Evolutionary conservation across 2,888 invertebrate species (phyloP).

Genomic region (Macropis europaea): DNA sequence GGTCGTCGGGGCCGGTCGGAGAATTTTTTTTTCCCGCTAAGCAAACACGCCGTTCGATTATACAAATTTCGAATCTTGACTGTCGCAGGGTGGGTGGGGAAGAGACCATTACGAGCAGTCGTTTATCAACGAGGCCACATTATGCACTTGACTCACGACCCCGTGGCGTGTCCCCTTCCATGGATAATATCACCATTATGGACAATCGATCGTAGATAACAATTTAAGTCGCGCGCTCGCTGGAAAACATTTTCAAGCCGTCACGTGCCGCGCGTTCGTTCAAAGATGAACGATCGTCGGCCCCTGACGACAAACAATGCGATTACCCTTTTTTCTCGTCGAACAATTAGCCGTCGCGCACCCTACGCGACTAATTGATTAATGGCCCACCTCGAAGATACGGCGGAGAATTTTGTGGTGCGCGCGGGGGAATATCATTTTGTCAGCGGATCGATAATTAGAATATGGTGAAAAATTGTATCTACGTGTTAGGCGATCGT

Average conservation of each 20-base stretch:
- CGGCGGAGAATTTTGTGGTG: no score
- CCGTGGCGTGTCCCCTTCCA: slow-evolving; percentile 38
- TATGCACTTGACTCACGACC: slow-evolving; percentile 55
- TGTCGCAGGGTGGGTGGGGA: slow-evolving; percentile 25
- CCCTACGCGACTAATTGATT: no score
- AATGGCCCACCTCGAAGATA: no score
- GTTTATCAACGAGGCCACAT: slow-evolving; percentile 50
- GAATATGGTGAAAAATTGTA: no score
- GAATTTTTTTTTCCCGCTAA: neutral
- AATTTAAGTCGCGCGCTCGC: slow-evolving; percentile 40
- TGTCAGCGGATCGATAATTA: no score
- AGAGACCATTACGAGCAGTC: slow-evolving; percentile 45
- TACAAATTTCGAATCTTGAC: slow-evolving; percentile 52
- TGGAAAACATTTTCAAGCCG: slow-evolving; percentile 15
- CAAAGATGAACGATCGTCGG: slow-evolving; percentile 10
- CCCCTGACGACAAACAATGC: slow-evolving; percentile 28
- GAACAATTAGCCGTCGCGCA: no score
- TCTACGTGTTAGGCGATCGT: no score
- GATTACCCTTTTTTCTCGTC: no score
- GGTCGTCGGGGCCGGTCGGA: neutral
- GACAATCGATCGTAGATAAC: slow-evolving; percentile 52
- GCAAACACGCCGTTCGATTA: slow-evolving; percentile 44
- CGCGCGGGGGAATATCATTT: no score
- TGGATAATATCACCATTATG: slow-evolving; percentile 53
- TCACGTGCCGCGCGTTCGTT: slow-evolving; percentile 16